Conservation (phyloP, 1,140 invertebrate species). For the Formica exsecta region DNA sequence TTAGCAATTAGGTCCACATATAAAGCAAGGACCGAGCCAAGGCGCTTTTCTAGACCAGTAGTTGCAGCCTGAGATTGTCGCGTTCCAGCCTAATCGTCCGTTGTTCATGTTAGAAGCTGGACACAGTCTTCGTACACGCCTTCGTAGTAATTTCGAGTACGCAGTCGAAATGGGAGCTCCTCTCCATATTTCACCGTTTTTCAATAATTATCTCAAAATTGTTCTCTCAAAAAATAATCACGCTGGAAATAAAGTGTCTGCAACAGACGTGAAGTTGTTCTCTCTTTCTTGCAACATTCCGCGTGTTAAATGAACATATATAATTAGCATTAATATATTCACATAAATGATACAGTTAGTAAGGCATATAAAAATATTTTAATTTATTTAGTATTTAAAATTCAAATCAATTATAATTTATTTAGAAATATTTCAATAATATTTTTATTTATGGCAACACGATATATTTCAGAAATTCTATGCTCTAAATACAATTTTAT, state of each 20-base stretch:
- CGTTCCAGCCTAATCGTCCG: constrained; percentile 37
- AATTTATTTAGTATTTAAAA: too few relatives aligned
- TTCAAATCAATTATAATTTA: too few relatives aligned
- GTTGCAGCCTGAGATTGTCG: constrained; percentile 36
- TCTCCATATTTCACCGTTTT: not conserved
- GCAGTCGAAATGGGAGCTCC: not conserved
- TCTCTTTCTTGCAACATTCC: not conserved
- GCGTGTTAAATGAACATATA: not conserved
- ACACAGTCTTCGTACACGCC: not conserved
- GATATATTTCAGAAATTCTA: too few relatives aligned
- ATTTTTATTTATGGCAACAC: too few relatives aligned
- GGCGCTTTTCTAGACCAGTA: constrained; percentile 35
- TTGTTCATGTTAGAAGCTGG: not conserved
- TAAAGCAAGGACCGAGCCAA: constrained; percentile 7
- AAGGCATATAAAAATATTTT: not conserved
- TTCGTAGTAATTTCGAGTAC: constrained; percentile 1
- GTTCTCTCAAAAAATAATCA: not conserved
- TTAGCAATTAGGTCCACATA: constrained; percentile 50
- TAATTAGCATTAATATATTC: not conserved
- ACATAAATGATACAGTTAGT: not conserved
- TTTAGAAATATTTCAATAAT: too few relatives aligned
- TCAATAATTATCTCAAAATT: constrained; percentile 15
- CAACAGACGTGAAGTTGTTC: not conserved
- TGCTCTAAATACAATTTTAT: too few relatives aligned
- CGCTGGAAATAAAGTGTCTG: not conserved